Evolutionary conservation across 2,797 vertebrate genomes (phyloP).

Genomic region (Channa striata): DNA sequence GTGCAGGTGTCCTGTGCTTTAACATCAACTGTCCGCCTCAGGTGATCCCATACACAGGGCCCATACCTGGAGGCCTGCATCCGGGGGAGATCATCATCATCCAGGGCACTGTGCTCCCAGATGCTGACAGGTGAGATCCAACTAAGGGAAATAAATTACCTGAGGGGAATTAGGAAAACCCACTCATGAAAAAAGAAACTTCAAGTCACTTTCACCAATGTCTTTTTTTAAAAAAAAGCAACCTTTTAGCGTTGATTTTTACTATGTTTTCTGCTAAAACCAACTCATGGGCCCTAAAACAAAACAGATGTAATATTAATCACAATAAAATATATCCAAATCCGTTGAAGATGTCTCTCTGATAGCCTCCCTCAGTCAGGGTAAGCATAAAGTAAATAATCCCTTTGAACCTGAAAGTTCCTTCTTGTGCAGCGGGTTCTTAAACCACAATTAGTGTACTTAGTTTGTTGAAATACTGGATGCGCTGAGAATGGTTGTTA

Average conservation of each 20-base stretch:
- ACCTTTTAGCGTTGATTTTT: no score
- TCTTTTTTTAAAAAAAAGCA: neutral
- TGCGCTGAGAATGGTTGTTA: no score
- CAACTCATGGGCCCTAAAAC: neutral
- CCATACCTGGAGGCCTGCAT: constrained; percentile 88
- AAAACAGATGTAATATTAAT: neutral
- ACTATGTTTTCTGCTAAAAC: neutral
- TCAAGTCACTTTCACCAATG: no score
- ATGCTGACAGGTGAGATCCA: constrained; percentile 89
- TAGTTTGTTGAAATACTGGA: no score
- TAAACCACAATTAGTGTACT: no score
- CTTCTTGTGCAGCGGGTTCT: no score
- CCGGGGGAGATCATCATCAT: constrained; percentile 91
- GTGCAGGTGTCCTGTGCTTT: neutral
- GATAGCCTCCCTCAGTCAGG: no score
- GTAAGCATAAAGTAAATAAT: no score
- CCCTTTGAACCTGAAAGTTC: no score
- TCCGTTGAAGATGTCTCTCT: neutral
- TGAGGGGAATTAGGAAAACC: neutral
- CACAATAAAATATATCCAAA: no score
- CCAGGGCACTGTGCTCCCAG: constrained; percentile 87
- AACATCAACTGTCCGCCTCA: constrained; percentile 60
- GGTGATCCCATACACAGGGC: constrained; percentile 90
- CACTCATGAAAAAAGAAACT: neutral
- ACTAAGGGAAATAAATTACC: neutral